phyloP scores from a whole-genome alignment of 1,140 invertebrate genomes.

The Pseudomyrmex sp. region DNA sequence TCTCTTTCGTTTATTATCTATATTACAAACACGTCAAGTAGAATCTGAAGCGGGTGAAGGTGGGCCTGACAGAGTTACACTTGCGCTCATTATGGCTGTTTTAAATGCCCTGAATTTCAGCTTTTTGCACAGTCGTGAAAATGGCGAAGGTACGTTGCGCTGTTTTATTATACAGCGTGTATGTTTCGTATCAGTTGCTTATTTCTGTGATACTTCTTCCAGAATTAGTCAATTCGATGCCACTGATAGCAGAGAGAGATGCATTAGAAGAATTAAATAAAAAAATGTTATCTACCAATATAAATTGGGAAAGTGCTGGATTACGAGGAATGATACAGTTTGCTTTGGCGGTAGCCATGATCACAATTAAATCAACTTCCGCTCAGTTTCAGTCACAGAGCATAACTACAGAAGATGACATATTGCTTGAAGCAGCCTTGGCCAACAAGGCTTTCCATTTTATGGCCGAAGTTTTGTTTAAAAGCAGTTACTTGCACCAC shows the following conservation, averaged over 20 bases:
- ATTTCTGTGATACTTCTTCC: constrained; percentile 41
- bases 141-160: constrained; percentile 84
- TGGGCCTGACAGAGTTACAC: constrained; percentile 90
- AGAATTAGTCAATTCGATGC: constrained; percentile 90
- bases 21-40: constrained; percentile 80
- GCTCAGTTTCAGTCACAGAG: constrained; percentile 76
- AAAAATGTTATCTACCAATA: constrained; percentile 85
- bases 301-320: constrained; percentile 88
- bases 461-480: constrained; percentile 89
- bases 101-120: constrained; percentile 94
- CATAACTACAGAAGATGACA: constrained; percentile 82
- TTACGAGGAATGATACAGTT: constrained; percentile 92
- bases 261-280: constrained; percentile 87
- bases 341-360: constrained; percentile 92
- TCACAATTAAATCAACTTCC: constrained; percentile 89
- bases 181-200: constrained; percentile 25
- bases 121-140: constrained; percentile 88
- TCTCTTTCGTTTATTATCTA: constrained; percentile 84
- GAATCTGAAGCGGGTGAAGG: constrained; percentile 86
- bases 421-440: constrained; percentile 91
- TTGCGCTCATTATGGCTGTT: constrained; percentile 93
- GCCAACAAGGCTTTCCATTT: constrained; percentile 94
- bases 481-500: constrained; percentile 89
- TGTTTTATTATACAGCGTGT: background rate
- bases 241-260: constrained; percentile 89